Percentiles rank a stretch among this genome's conserved stretches.
Evolutionary conservation across 2,888 invertebrate species (phyloP).

Genomic region (Encarsia formosa): DNA sequence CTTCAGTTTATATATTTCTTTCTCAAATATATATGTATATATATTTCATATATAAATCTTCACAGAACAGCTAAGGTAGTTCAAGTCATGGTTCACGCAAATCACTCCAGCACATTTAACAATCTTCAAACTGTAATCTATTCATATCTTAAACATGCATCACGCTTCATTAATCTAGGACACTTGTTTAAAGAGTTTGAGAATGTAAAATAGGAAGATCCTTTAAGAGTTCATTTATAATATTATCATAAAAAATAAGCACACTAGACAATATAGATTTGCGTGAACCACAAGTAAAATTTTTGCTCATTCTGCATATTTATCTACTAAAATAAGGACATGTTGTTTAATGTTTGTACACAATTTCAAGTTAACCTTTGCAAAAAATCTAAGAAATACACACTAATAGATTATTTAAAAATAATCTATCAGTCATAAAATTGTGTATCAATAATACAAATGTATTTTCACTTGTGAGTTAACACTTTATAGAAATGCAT

Average conservation of each 20-base stretch:
- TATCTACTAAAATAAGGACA: too few species aligned
- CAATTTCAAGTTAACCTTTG: conserved; percentile 27
- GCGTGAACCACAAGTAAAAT: conserved; percentile 19
- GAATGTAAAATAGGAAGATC: conserved; percentile 27
- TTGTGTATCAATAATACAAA: conserved; percentile 14
- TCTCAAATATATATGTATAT: conserved; percentile 27
- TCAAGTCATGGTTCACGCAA: conserved; percentile 15
- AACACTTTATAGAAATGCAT: too few species aligned
- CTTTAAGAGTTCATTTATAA: conserved; percentile 29
- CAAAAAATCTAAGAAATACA: conserved; percentile 19
- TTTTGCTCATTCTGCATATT: too few species aligned
- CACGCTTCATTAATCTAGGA: too few species aligned
- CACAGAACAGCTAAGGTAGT: conserved; percentile 7
- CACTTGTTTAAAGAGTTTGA: conserved; percentile 5
- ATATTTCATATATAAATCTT: conserved; percentile 12
- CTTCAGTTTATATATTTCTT: conserved; percentile 14
- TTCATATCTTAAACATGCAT: conserved; percentile 8
- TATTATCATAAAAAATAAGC: conserved; percentile 26
- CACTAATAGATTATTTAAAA: conserved; percentile 2
- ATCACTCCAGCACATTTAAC: conserved; percentile 2
- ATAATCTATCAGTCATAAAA: conserved; percentile 11
- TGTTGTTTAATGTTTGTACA: conserved; percentile 26
- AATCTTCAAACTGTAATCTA: too few species aligned
- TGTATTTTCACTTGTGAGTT: too few species aligned
- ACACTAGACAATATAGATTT: conserved; percentile 9